Evolutionary conservation across 1,140 invertebrate genomes (phyloP).

Genomic region (Olivierus martensii): DNA sequence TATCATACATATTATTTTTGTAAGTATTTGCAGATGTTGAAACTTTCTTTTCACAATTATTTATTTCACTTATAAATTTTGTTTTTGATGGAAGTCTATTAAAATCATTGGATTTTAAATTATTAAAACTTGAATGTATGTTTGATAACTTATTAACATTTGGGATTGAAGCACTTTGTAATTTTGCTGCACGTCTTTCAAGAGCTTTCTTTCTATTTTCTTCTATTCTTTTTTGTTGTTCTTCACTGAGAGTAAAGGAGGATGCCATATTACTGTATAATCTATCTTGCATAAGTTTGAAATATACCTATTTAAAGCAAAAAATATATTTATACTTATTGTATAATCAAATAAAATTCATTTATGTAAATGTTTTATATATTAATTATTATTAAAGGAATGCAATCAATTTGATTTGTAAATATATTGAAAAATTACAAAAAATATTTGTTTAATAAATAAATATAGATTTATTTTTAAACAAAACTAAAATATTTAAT

Average conservation of each 20-base stretch:
- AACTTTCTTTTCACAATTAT: background rate
- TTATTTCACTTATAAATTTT: background rate
- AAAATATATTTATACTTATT: no score
- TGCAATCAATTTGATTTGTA: no score
- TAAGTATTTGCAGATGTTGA: background rate
- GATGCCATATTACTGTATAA: no score
- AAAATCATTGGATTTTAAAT: background rate
- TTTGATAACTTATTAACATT: background rate
- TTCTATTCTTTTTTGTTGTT: slow-evolving; percentile 34
- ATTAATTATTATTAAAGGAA: no score
- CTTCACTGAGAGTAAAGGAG: slow-evolving; percentile 24
- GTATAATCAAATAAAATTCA: no score
- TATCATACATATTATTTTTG: background rate
- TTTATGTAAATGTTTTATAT: no score
- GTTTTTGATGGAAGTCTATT: background rate
- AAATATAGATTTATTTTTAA: no score
- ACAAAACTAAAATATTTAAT: no score
- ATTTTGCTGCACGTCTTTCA: slow-evolving; percentile 23
- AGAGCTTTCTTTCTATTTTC: slow-evolving; percentile 34
- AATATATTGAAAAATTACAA: no score
- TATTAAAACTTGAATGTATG: background rate
- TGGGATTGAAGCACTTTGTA: background rate
- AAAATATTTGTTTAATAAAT: no score
- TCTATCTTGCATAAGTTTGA: no score
- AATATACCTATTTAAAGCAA: no score